These are phyloP conservation scores for Hydrotaea diabolus DNA, from an alignment of 2,888 invertebrate genomes.

Conservation along the genomic window DNA sequence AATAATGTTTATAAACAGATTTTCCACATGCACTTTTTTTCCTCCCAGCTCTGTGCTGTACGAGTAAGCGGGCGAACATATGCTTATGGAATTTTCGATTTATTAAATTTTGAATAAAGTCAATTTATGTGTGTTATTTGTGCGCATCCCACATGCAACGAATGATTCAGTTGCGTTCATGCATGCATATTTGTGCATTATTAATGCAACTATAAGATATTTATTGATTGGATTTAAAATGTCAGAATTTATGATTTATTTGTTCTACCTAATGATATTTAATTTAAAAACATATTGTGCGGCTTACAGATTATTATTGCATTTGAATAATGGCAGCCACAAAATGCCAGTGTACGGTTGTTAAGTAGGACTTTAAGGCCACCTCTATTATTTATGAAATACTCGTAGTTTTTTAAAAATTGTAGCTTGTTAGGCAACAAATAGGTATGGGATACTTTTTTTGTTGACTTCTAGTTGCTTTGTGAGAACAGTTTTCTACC, in stretches of 20 bases:
- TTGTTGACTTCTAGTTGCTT: no score
- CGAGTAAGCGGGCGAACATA: not conserved
- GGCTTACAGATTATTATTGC: not conserved
- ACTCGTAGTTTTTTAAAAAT: no score
- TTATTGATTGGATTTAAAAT: slow-evolving; percentile 25
- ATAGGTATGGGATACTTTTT: no score
- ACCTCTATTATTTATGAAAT: no score
- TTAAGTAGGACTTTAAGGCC: no score
- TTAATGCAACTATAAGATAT: slow-evolving; percentile 13
- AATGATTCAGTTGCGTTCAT: not conserved
- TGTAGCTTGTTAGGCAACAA: no score
- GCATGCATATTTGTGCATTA: not conserved
- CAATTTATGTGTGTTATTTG: not conserved
- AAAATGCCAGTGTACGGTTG: not conserved
- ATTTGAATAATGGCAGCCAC: not conserved
- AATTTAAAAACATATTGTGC: not conserved
- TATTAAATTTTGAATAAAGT: slow-evolving; percentile 21
- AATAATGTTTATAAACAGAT: slow-evolving; percentile 53
- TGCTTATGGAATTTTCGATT: slow-evolving; percentile 13
- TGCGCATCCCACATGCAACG: not conserved
- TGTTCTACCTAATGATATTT: not conserved
- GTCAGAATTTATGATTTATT: slow-evolving; percentile 18
- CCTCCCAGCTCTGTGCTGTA: not conserved
- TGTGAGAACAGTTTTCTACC: no score
- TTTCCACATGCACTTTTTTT: not conserved